These are phyloP conservation scores for Phymastichus coffea DNA, from an alignment of 1,140 invertebrate genomes.

Conservation along the genomic window DNA sequence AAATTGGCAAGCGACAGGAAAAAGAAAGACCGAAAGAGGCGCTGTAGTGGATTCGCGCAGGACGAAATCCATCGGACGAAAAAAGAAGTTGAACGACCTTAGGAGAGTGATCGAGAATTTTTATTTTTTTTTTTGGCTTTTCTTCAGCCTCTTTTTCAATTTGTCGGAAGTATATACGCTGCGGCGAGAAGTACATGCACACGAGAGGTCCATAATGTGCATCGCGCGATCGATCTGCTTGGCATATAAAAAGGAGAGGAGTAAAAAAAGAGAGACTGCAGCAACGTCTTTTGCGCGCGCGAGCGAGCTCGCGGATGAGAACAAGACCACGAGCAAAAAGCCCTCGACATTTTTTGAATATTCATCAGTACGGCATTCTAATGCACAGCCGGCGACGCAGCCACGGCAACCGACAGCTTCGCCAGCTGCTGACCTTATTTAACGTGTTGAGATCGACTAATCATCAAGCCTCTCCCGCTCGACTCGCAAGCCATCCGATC, in stretches of 20 bases:
- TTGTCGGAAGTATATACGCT: too few relatives aligned
- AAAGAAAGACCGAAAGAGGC: too few relatives aligned
- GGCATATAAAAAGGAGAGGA: too few relatives aligned
- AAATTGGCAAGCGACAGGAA: constrained; percentile 41
- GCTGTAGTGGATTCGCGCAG: too few relatives aligned
- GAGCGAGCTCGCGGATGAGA: constrained; percentile 14
- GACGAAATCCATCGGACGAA: too few relatives aligned
- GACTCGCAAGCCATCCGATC: too few relatives aligned
- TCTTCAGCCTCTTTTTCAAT: neutral
- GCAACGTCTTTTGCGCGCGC: constrained; percentile 19
- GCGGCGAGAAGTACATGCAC: too few relatives aligned
- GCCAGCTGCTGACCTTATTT: constrained; percentile 49
- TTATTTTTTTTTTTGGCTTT: neutral
- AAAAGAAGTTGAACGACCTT: too few relatives aligned
- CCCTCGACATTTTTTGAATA: constrained; percentile 49
- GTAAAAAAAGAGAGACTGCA: constrained; percentile 12
- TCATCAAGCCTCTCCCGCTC: too few relatives aligned
- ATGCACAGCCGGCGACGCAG: constrained; percentile 26
- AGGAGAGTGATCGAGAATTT: too few relatives aligned
- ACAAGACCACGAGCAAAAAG: constrained; percentile 38
- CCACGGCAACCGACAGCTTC: too few relatives aligned
- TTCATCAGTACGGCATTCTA: constrained; percentile 47
- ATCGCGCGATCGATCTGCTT: constrained; percentile 28
- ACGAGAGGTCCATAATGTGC: constrained; percentile 20
- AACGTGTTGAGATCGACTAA: constrained; percentile 15